Evolutionary conservation across 2,113 vertebrate species (phyloP), one percentile per base, ranked within the genome.

Genomic region (Syngnathus scovelli): DNA sequence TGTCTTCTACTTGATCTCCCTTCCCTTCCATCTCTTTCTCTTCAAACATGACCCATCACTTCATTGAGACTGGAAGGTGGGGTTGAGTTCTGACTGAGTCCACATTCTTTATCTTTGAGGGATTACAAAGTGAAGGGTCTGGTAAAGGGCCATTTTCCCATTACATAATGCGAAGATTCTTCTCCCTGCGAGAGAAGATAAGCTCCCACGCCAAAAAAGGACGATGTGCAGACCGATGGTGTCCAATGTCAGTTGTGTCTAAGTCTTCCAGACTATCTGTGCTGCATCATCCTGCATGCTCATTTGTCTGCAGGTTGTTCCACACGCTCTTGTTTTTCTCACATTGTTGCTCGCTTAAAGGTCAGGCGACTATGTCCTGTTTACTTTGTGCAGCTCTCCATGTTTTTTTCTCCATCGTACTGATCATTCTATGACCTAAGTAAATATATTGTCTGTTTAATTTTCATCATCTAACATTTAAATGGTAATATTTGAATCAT

Each of bases 1-100:
- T 83, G 65, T 86, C 81, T 77, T 70, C 69, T 33, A 76, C 84
- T 85, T 80, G 75, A 66, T 70, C 58, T 69, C 66, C 72, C 41
- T 43, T 69, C 66, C 72, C 41, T 43, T 46, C 39, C 51, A 64
- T 77, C 64, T 12, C 64, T 68, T 48, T 2, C 58, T 71, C 23
- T 23, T 23, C 23, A 23, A 1, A 23, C 67, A 58, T 74, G 78
- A 78, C 83, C 83, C 67, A 82, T 79, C 70, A 33, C 66, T 61
- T 72, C 61, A 41, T 64, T 72, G 64, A 52, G 33, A 62, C 43
- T 69, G 63, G 67, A 82, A 61, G 73, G 68, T 83, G 66, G 73
- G 46, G 56, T 64, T 1, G 1, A 33, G 61, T 68, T 78, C 65
- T 49, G 56, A 64, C 66, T 54, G 68, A 70, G 48, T 68, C 38